Evolutionary conservation across 2,113 vertebrate species (phyloP), one percentile per base, ranked within the genome.

Genomic region (Rana temporaria): DNA sequence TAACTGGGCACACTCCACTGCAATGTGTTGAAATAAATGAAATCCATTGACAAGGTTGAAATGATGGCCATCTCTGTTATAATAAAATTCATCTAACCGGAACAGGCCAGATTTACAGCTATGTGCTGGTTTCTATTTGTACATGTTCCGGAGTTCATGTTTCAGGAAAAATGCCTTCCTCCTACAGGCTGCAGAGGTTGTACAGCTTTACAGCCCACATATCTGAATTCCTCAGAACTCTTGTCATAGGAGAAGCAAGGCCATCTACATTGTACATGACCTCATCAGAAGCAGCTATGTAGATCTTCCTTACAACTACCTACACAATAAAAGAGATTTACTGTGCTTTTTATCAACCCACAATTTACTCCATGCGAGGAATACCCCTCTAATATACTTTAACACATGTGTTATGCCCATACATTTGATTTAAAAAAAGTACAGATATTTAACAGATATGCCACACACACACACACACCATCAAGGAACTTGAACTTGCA

Each of bases 111-210:
- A 60, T 8, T 20, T 12, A 34, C 42, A 76, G 12, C 56, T 34
- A 67, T 57, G 30, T 71, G 66, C 32, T 79, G 18, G 52, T 62
- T 80, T 70, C 78, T 80, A 80, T 80, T 69, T 71, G 65, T 8
- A 59, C 60, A 70, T 19, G 32, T 57, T 80, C 19, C 5, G 16
- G 55, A 42, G 65, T 80, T 80, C 78, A 70, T 48, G 56, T 80
- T 70, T 80, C 66, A 70, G 66, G 66, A 80, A 60, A 79, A 80
- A 80, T 80, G 55, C 62, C 53, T 56, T 69, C 30, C 66, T 80
- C 78, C 78, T 60, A 60, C 78, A 62, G 12, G 70, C 55, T 48
- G n/a, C 55, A 59, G 78, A 68, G 78, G 65, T 65, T 79, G 65
- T 32, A 68, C 22, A 57, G 65, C 20, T 79, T 68, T 79, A 9